Base-by-base conservation (phyloP, 2,113 vertebrate genomes). In the Pampusana beccarii region DNA sequence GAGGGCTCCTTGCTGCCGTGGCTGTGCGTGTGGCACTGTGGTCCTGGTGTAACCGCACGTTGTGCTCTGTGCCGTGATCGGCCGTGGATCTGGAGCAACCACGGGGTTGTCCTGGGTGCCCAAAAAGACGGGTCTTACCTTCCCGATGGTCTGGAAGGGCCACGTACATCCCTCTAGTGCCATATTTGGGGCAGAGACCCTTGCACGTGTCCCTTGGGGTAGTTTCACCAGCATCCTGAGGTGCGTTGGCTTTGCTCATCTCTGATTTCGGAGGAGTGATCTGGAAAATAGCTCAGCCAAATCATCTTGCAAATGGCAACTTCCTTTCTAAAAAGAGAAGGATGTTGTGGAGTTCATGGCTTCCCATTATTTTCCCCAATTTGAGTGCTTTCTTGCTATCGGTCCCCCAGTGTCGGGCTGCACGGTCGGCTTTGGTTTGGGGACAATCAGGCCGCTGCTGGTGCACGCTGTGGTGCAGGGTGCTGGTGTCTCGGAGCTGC, bases 281-380 rank as follows among this genome's bases (percentile, higher is more conserved):
- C 60, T 94, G 82, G 86, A 91, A 92, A 94, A 58, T 26, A 40
- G 28, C 60, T 92, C 79, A 56, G 71, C 64, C 85, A 28, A 38
- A 65, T 56, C 6, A 0, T 21, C 80, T 74, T 10, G 6, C 36
- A 21, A 46, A 8, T 26, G 75, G 85, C 88, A 86, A 36, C 86
- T 96, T 96, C 88, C 95, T 38, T 77, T 80, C 72, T 73, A 44
- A 86, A 83, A 86, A 46, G 92, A 95, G 95, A 90, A 94, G 93
- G 95, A 90, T 92, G 82, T 86, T 88, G 90, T 13, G 88, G 93
- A 83, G 24, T 86, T 70, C 23, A 90, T 67, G 88, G 88, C 90
- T 96, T 92, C 88, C 86, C 95, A 93, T 86, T 81, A 57, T 93
- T 93, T 77, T 67, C 74, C 88, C 90, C 75, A 80, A 5, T 51